Conservation (phyloP, 2,113 vertebrate species). For the Heterotis niloticus region DNA sequence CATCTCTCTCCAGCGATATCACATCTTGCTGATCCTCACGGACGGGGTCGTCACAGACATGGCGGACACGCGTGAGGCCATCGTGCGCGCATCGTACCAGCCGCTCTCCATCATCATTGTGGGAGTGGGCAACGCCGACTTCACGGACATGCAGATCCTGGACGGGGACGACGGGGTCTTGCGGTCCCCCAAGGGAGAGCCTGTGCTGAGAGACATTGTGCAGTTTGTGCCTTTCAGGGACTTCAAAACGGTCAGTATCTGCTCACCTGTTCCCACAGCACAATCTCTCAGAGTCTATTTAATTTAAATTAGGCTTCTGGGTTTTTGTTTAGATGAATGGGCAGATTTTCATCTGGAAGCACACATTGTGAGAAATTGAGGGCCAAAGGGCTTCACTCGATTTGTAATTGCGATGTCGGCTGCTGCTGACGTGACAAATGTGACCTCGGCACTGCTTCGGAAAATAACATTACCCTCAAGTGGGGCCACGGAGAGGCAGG, state of each 20-base stretch:
- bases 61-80: constrained; percentile 89
- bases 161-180: constrained; percentile 83
- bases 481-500: constrained; percentile 32
- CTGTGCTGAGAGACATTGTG: constrained; percentile 84
- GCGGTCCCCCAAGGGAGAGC: constrained; percentile 81
- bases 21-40: constrained; percentile 90
- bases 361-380: neutral
- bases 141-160: constrained; percentile 94
- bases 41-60: constrained; percentile 92
- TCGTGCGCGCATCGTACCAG: constrained; percentile 84
- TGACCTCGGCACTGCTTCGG: constrained; percentile 17
- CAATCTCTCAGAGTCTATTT: neutral
- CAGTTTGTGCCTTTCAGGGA: constrained; percentile 94
- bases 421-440: constrained; percentile 8
- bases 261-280: neutral
- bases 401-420: constrained; percentile 13
- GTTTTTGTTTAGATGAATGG: neutral
- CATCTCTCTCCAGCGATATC: constrained; percentile 73
- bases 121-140: constrained; percentile 89
- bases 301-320: neutral
- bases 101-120: constrained; percentile 94
- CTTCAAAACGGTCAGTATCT: constrained; percentile 84
- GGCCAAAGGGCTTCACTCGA: constrained; percentile 2
- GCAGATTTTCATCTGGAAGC: neutral
- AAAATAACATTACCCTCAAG: constrained; percentile 14